A percentile compares a stretch with the other conserved stretches of the same genome.
Conservation (phyloP, 35 echinoderm and acorn worm genomes). For the Acanthaster planci region DNA sequence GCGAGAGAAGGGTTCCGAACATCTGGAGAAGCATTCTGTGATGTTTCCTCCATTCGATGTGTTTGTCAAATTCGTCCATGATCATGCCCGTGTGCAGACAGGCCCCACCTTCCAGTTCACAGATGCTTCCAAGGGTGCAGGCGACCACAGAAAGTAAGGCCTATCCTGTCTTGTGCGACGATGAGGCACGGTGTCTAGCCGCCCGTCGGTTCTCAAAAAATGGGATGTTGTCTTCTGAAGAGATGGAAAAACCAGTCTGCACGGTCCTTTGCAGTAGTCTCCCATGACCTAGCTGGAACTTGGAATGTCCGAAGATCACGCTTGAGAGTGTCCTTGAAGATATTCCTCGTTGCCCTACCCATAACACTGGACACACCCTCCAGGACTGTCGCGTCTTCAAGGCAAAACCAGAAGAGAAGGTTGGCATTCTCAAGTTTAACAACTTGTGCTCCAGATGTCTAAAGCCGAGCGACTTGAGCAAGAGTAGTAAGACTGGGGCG, state of each 20-base stretch:
- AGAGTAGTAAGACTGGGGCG: neutral
- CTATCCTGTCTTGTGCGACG: slow-evolving; percentile 47
- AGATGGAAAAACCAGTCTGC: too few species aligned
- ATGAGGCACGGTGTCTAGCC: neutral
- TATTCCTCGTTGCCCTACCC: neutral
- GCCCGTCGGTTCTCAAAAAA: too few species aligned
- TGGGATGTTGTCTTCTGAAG: too few species aligned
- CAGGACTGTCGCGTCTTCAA: slow-evolving; percentile 26
- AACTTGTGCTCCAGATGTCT: neutral
- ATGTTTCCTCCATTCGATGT: slow-evolving; percentile 50
- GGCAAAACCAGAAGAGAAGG: slow-evolving; percentile 4
- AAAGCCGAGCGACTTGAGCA: neutral
- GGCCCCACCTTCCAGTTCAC: slow-evolving; percentile 41
- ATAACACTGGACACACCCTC: slow-evolving; percentile 14
- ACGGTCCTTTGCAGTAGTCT: too few species aligned
- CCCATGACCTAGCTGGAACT: too few species aligned
- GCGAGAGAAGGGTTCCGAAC: neutral
- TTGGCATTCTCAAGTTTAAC: neutral
- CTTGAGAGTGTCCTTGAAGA: too few species aligned
- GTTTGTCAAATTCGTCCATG: slow-evolving; percentile 65
- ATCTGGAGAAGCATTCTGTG: slow-evolving; percentile 24
- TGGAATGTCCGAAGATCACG: too few species aligned
- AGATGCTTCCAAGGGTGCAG: neutral
- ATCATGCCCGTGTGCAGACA: slow-evolving; percentile 52
- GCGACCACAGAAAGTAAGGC: slow-evolving; percentile 36